Conservation (phyloP, 2,888 invertebrate genomes). For the Parnassius mnemosyne region DNA sequence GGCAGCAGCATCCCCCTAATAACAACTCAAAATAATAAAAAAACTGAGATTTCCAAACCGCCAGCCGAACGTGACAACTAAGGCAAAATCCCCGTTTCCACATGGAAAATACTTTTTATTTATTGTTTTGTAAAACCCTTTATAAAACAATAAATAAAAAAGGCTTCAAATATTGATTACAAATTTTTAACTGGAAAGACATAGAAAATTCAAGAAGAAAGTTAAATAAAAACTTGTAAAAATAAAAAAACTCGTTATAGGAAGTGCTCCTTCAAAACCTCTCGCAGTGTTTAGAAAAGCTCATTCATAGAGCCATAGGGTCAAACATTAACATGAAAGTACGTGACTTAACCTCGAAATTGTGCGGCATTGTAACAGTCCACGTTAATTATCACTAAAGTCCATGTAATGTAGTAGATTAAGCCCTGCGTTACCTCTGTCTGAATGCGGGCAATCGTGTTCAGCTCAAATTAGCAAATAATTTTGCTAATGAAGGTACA, state of each 20-base stretch:
- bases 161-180: too few relatives aligned
- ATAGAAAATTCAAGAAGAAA: too few relatives aligned
- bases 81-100: too few relatives aligned
- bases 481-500: constrained; percentile 66
- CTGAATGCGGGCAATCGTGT: constrained; percentile 53
- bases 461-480: constrained; percentile 69
- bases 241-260: not conserved
- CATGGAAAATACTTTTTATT: too few relatives aligned
- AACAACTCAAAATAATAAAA: too few relatives aligned
- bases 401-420: constrained; percentile 64
- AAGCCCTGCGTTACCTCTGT: constrained; percentile 51
- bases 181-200: too few relatives aligned
- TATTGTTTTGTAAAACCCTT: too few relatives aligned
- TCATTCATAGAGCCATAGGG: constrained; percentile 23
- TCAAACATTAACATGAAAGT: constrained; percentile 27
- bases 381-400: constrained; percentile 60
- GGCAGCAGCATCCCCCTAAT: too few relatives aligned
- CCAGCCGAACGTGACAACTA: too few relatives aligned
- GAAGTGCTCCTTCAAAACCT: not conserved
- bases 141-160: too few relatives aligned
- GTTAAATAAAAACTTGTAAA: not conserved
- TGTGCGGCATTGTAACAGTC: constrained; percentile 43
- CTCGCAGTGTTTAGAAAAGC: constrained; percentile 17
- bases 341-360: constrained; percentile 36
- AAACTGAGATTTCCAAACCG: too few relatives aligned